Evolutionary conservation across 2,888 invertebrate species (phyloP), one percentile per base, ranked within the genome.

Genomic region (Corythucha ciliata): DNA sequence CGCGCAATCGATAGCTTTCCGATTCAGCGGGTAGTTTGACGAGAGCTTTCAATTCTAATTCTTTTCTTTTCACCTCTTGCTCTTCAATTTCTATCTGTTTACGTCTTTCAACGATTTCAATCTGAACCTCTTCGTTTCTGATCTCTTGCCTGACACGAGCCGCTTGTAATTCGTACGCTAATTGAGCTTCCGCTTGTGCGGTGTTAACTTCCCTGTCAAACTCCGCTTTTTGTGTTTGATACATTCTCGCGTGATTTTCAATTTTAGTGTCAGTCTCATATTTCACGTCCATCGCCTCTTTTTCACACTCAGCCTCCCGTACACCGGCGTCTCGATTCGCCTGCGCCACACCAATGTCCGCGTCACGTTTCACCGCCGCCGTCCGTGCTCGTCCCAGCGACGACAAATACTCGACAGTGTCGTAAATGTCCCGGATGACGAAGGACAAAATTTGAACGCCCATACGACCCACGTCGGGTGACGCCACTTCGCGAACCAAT

Each of bases 381-480:
- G 90, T 91, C 74, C 90, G 88, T 57, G 90, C 81, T 73, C 88
- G 89, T 62, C 92, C 91, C 67, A 92, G 72, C 58, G 90, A 91
- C 63, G 88, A 82, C 69, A 96, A 72, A 71, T 96, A 96, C 71
- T 93, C 90, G 52, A 96, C 94, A 69, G 89, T 82, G 73, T 96
- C 96, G 74, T 83, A 90, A 55, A 96, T 92, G 75, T 96, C 96
- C 76, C 93, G 94, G 76, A 96, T 96, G 64, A 92, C 93, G 74
- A 96, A 96, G 60, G 92, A 92, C 57, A 96, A 79, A 67, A 96
- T 93, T 75, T 94, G 93, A 72, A 94, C 94, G 65, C 96, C 96
- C 96, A 96, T 96, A 66, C 92, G 86, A 39, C 93, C 94, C 57
- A 96, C 92, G 76, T 96, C 96, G 62, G 94, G 93, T 7, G 94